Conservation (phyloP, 2,113 vertebrate genomes). For the Nicator chloris region DNA sequence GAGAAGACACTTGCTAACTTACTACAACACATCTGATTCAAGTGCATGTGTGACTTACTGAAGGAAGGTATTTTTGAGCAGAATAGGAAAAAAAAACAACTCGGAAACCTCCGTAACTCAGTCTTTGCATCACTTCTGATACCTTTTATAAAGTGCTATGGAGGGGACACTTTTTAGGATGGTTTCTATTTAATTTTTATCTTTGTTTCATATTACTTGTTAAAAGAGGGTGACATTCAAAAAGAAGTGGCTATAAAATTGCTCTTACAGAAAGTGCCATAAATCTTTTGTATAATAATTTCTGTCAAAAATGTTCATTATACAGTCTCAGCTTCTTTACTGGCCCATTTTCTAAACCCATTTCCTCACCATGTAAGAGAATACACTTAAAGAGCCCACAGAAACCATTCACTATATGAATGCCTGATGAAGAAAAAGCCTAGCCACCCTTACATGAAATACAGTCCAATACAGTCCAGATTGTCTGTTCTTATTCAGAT, state of each 20-base stretch:
- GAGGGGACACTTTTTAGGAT: not conserved
- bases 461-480: not conserved
- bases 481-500: not conserved
- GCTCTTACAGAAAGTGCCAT: not conserved
- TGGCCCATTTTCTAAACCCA: not conserved
- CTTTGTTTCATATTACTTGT: not conserved
- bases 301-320: not conserved
- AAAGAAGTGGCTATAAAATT: not conserved
- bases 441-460: not conserved
- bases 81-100: not conserved
- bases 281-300: not conserved
- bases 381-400: not conserved
- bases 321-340: not conserved
- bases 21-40: not conserved
- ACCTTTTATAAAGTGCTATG: not conserved
- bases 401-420: not conserved
- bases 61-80: not conserved
- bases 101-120: not conserved
- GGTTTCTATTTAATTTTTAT: not conserved
- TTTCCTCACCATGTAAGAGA: not conserved
- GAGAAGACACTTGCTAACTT: slow-evolving; percentile 9
- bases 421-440: not conserved
- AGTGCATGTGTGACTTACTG: not conserved
- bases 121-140: not conserved
- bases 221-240: not conserved